Evolutionary conservation across 1,140 invertebrate species (phyloP), one percentile per base, ranked within the genome.

Genomic region (Tetragnatha versicolor): DNA sequence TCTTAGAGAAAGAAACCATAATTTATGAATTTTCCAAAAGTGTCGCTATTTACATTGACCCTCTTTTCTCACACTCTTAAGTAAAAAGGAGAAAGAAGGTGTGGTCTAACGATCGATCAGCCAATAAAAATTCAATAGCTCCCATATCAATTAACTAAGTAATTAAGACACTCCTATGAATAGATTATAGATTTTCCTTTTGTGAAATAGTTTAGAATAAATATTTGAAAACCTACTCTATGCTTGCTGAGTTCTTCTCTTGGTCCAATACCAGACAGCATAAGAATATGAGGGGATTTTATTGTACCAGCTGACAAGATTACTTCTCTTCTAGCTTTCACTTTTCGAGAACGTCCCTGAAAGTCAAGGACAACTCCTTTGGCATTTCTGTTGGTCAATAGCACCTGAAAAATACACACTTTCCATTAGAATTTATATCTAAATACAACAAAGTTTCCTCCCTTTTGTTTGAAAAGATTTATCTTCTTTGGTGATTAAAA

Each of bases 181-280:
- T n/a, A n/a, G n/a, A n/a, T n/a, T n/a, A n/a, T n/a, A n/a, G n/a
- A n/a, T n/a, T n/a, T n/a, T n/a, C n/a, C n/a, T n/a, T n/a, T n/a
- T n/a, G n/a, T n/a, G n/a, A n/a, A n/a, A n/a, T n/a, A n/a, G n/a
- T n/a, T n/a, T n/a, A n/a, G n/a, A n/a, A n/a, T n/a, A n/a, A 17
- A 0, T n/a, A n/a, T 4, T 58, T 2, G 35, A 22, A 14, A 2
- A 22, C 68, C 49, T 33, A 63, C 72, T 1, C 51, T 63, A 25
- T 60, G 47, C 22, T 82, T 51, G 55, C 73, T 25, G n/a, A 86
- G 58, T 76, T 86, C 85, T 10, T 82, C 73, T 6, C 37, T 81
- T 9, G 85, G 85, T 27, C 85, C 86, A 25, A 86, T 81, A 29
- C 85, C 85, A 58, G 85, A 87, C 2, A 87, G 55, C 83, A 86